Evolutionary conservation across 1,140 invertebrate genomes (phyloP).

Genomic region (Hyles euphorbiae): DNA sequence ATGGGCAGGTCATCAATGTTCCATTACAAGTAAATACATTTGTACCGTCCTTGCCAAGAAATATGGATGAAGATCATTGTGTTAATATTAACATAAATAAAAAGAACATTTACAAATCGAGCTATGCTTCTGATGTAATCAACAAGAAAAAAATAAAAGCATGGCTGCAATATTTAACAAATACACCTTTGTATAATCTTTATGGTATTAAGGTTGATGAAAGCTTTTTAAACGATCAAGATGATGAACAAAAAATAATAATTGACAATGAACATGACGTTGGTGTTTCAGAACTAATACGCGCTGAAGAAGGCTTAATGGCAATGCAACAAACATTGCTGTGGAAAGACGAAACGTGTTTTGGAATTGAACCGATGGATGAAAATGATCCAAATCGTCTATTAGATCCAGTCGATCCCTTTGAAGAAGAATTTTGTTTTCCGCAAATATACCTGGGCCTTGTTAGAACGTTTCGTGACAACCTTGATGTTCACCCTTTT

Average conservation of each 20-base stretch:
- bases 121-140: constrained; percentile 17
- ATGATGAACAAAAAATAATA: constrained; percentile 9
- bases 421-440: constrained; percentile 28
- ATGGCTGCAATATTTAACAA: constrained; percentile 23
- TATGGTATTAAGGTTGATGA: constrained; percentile 23
- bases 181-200: constrained; percentile 24
- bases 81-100: constrained; percentile 24
- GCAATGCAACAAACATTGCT: constrained; percentile 23
- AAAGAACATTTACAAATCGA: constrained; percentile 20
- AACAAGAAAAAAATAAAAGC: constrained; percentile 15
- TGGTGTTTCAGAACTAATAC: constrained; percentile 19
- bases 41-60: constrained; percentile 23
- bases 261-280: constrained; percentile 4
- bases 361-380: constrained; percentile 16
- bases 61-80: constrained; percentile 23
- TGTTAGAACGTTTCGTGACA: constrained; percentile 21
- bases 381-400: constrained; percentile 18
- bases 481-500: constrained; percentile 11
- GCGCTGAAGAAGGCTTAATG: constrained; percentile 20
- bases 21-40: constrained; percentile 24
- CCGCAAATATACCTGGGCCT: constrained; percentile 22
- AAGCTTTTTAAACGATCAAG: constrained; percentile 14
- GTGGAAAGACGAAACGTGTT: constrained; percentile 21
- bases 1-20: constrained; percentile 25
- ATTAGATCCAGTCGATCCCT: constrained; percentile 12